phyloP scores from a whole-genome alignment of 2,797 vertebrate species.

The Anguilla anguilla region DNA sequence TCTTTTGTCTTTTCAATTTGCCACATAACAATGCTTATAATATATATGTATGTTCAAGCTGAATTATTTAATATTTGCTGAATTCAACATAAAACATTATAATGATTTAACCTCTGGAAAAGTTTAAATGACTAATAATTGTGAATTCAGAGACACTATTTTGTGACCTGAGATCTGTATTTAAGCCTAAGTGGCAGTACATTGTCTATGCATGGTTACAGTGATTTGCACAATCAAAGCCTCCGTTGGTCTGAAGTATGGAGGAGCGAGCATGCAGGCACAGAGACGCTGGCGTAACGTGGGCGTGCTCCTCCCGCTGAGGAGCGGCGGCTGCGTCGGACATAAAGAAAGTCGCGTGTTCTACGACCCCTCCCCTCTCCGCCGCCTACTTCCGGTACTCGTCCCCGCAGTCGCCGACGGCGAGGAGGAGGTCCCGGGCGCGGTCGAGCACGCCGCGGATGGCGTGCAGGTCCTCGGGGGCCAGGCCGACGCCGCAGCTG shows the following conservation, averaged over 20 bases:
- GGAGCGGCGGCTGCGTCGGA: neutral
- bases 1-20: neutral
- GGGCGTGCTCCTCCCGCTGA: neutral
- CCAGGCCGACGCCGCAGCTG: slow-evolving; percentile 55
- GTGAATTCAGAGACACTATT: neutral
- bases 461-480: slow-evolving; percentile 42
- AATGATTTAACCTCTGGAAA: neutral
- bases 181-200: neutral
- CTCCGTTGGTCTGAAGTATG: neutral
- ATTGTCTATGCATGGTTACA: neutral
- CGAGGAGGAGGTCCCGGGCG: slow-evolving; percentile 49
- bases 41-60: neutral
- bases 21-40: neutral
- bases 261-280: neutral
- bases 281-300: neutral
- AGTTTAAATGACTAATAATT: neutral
- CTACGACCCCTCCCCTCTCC: neutral
- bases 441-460: slow-evolving; percentile 46
- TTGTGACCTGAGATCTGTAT: neutral
- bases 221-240: neutral
- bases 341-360: neutral
- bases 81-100: neutral
- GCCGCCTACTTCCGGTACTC: slow-evolving; percentile 56
- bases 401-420: slow-evolving; percentile 57
- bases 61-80: neutral